Percentiles rank a stretch among this genome's conserved stretches.
Evolutionary conservation across 2,797 vertebrate genomes (phyloP).

Genomic region (Spondyliosoma cantharus): DNA sequence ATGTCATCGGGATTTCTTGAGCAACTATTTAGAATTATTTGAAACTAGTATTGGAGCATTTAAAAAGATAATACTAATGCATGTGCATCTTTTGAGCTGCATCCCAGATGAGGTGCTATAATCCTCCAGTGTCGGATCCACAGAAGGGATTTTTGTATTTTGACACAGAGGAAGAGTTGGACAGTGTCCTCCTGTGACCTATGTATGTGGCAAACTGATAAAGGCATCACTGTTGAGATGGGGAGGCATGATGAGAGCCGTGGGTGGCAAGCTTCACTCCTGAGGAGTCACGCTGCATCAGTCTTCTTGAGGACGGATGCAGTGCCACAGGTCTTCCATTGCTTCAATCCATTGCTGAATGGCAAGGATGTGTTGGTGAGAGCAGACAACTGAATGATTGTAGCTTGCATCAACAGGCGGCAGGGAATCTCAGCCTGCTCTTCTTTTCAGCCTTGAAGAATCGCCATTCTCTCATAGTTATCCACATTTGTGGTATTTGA

Average conservation of each 20-base stretch:
- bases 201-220: conserved; percentile 9
- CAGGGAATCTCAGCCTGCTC: background rate
- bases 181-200: conserved; percentile 22
- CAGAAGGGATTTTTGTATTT: background rate
- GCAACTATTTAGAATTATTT: background rate
- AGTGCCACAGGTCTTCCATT: conserved; percentile 23
- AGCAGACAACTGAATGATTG: conserved; percentile 25
- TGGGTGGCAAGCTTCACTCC: conserved; percentile 25
- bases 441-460: background rate
- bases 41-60: background rate
- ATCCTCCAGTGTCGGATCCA: background rate
- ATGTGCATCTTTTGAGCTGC: background rate
- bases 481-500: background rate
- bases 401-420: conserved; percentile 4
- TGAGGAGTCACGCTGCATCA: conserved; percentile 29
- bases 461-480: background rate
- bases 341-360: conserved; percentile 17
- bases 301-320: conserved; percentile 25
- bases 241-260: conserved; percentile 31
- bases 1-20: background rate
- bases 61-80: background rate
- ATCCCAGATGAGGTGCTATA: background rate
- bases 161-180: background rate
- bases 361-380: conserved; percentile 16
- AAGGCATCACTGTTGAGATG: conserved; percentile 20